Base-by-base conservation (phyloP, 2,113 vertebrate genomes). In the Chaetodon trifascialis region DNA sequence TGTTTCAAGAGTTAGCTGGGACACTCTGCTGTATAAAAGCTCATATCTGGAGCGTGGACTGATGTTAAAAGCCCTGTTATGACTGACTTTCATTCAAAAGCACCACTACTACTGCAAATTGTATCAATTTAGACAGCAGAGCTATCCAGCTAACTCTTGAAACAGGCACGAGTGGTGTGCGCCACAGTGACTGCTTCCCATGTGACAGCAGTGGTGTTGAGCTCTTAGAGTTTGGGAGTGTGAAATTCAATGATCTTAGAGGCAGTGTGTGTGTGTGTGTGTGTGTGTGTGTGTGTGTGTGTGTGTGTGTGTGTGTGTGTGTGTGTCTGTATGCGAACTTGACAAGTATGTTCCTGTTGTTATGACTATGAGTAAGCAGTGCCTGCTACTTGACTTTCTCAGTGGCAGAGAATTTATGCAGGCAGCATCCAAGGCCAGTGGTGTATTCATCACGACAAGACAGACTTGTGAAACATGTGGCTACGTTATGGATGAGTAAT, bases 241-340 rank as follows among this genome's bases (percentile, higher is more conserved):
- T 82, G 62, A 87, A 87, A 85, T 73, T 42, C 65, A 79, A 30
- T 74, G 59, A 82, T 79, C 42, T 78, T 60, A 25, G 17, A 67
- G 63, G 12, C 23, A 0, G 58, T 56, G 67, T 58, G 40, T 21
- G 67, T 71, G 70, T 30, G 30, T 30, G 30, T 30, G 30, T 30
- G 30, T 30, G 30, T 30, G 30, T 30, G 30, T 30, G 30, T 30
- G 30, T 30, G 30, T 30, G 30, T 30, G 30, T 30, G 30, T 30
- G 30, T 21, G 67, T 71, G 70, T 30, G 30, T 30, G 30, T 30
- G 30, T 30, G 30, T 30, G 30, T 30, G 30, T 30, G 30, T 30
- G 30, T 30, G 30, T 30, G 30, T 30, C 2, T 30, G 30, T 30
- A 3, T 30, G 30, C 25, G 62, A 74, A 82, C 71, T 63, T 49